Percentiles rank a stretch among this genome's conserved stretches.
These are phyloP conservation scores for Nansenia antarctica DNA, from an alignment of 2,113 vertebrate genomes.

Conservation along the genomic window DNA sequence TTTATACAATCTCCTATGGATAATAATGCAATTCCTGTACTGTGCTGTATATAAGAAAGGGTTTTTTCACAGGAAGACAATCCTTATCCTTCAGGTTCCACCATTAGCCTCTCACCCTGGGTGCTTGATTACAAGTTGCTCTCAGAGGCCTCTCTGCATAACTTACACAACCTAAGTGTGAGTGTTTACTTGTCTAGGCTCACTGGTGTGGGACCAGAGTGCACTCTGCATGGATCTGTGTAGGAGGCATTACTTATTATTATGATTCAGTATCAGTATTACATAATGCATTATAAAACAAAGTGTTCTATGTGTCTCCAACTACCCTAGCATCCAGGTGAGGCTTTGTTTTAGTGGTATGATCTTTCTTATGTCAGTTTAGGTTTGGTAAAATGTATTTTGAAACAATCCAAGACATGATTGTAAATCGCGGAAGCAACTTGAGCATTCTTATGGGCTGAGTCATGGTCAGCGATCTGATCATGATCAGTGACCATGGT, in stretches of 20 bases:
- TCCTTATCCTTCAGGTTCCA: not conserved
- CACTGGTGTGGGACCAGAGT: conserved; percentile 8
- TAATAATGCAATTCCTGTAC: conserved; percentile 4
- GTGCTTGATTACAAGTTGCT: conserved; percentile 16
- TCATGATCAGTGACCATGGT: too few species aligned
- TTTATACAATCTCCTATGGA: conserved; percentile 2
- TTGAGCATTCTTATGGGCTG: too few species aligned
- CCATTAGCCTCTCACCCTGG: conserved; percentile 7
- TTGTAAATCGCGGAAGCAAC: too few species aligned
- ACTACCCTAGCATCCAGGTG: not conserved
- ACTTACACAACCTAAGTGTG: not conserved
- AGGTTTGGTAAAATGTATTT: too few species aligned
- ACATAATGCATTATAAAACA: not conserved
- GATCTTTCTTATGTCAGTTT: too few species aligned
- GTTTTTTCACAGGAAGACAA: not conserved
- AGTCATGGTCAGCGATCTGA: too few species aligned
- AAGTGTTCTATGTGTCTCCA: not conserved
- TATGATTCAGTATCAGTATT: not conserved
- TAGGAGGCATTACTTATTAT: not conserved
- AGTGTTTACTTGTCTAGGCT: conserved; percentile 1
- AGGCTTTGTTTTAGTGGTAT: too few species aligned
- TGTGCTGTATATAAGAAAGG: not conserved
- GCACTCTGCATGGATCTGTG: not conserved
- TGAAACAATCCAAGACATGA: too few species aligned
- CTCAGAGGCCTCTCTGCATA: conserved; percentile 3